Base-by-base conservation (phyloP, 2,888 invertebrate genomes). In the Cantharis nigra region DNA sequence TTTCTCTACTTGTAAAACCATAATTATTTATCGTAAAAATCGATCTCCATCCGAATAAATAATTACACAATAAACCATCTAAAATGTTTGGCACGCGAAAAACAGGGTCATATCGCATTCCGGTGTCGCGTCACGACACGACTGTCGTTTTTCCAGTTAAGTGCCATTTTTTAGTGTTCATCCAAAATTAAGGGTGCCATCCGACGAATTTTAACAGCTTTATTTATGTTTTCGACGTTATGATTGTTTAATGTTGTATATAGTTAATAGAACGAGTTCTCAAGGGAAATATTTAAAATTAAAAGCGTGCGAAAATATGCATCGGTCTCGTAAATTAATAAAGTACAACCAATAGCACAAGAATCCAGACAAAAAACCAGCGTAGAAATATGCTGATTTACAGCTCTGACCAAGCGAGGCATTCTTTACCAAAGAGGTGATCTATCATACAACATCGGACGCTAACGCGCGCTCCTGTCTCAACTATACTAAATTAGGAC, bases 51-150 rank as follows among this genome's bases (percentile, higher is more conserved):
- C 13, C 49, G 49, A n/a, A 49, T 49, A 49, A 49, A 49, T 49
- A 49, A 49, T 49, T 49, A 33, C 33, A 3, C 2, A 49, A 49
- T 13, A 49, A 49, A 49, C n/a, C 49, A 7, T 49, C n/a, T 2
- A 2, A n/a, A 49, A 49, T n/a, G 70, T 75, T 73, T 63, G 72
- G 83, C 83, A 84, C 83, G 83, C 83, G 83, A 84, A 82, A 82
- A 81, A 81, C 81, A 82, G 83, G 75, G 82, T 83, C 83, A 81
- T 81, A 80, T 80, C 79, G 80, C 83, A 83, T 84, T 84, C 83
- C 81, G 78, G 79, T 82, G 82, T 82, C 83, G 79, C 82, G 83
- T 82, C 81, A 81, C 83, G 83, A 84, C 83, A 81, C 74, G 79
- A 81, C 82, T 83, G 83, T 81, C 82, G 82, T 83, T 83, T 83